Evolutionary conservation across 1,140 invertebrate genomes (phyloP), one percentile per base, ranked within the genome.

Genomic region (Dendroctonus ponderosae): DNA sequence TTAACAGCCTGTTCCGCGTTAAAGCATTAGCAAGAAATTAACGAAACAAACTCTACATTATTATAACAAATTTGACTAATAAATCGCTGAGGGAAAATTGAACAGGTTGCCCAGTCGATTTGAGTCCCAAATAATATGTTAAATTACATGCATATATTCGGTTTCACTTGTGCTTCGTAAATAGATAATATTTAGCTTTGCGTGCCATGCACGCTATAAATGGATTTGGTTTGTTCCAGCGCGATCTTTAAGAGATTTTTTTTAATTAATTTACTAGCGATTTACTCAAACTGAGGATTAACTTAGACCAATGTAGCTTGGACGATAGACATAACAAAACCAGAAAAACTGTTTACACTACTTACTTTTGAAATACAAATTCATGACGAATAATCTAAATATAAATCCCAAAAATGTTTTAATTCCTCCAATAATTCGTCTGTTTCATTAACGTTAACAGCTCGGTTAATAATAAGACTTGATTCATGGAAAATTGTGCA

Each of bases 61-160:
- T 64, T 64, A 64, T 64, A 46, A 64, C 52, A 64, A 64, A 64
- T 64, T 66, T 66, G 48, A 50, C 64, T 42, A 66, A 66, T 64
- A 66, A 59, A 60, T 52, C 46, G 15, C 14, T 15, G 39, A 50
- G 64, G 26, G 62, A 62, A 61, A 50, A 40, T 61, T 61, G 50
- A 61, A 61, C 56, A 15, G 56, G 37, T 26, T 26, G 26, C 7
- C 48, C n/a, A 26, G 48, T 50, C n/a, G 12, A 12, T 50, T 50
- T 50, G 7, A 38, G 53, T 38, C 15, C 53, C 15, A 44, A 59
- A 59, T 44, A 44, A 59, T 59, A 59, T 59, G 57, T 59, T 59
- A 44, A 59, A 59, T 39, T 39, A 26, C 26, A 26, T 26, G 26
- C 26, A 26, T 26, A 26, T 26, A 26, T 26, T 26, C 26, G 26